Evolutionary conservation across 2,888 invertebrate species (phyloP).

Genomic region (Exocentrus adspersus): DNA sequence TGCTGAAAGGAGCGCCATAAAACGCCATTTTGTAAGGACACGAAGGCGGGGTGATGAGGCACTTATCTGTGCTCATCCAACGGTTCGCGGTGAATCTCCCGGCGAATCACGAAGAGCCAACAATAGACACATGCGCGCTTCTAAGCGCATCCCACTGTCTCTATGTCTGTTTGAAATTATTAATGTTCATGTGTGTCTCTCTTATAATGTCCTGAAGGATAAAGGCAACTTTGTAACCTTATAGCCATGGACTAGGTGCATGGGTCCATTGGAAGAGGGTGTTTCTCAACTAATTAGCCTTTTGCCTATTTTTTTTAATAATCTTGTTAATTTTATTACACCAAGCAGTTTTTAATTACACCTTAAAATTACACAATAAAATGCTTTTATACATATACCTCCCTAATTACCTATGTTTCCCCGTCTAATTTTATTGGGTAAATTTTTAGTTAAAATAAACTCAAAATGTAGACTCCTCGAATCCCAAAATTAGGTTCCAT

Average conservation of each 20-base stretch:
- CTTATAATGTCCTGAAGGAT: not conserved
- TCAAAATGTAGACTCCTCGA: no score
- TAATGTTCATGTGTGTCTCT: not conserved
- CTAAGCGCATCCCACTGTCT: conserved; percentile 14
- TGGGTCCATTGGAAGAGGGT: no score
- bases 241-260: not conserved
- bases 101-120: conserved; percentile 31
- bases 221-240: not conserved
- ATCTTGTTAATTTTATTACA: no score
- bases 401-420: no score
- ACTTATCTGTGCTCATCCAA: conserved; percentile 46
- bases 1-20: conserved; percentile 8
- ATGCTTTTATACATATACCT: no score
- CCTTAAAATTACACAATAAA: no score
- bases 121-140: conserved; percentile 37
- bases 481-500: no score
- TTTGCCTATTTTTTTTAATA: no score
- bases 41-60: conserved; percentile 41
- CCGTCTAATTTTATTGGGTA: no score
- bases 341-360: no score
- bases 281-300: no score
- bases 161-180: not conserved
- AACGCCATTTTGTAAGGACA: conserved; percentile 39
- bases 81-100: conserved; percentile 32
- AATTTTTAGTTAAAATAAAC: no score